Base-by-base conservation (phyloP, 2,888 invertebrate genomes). In the Limulus polyphemus region DNA sequence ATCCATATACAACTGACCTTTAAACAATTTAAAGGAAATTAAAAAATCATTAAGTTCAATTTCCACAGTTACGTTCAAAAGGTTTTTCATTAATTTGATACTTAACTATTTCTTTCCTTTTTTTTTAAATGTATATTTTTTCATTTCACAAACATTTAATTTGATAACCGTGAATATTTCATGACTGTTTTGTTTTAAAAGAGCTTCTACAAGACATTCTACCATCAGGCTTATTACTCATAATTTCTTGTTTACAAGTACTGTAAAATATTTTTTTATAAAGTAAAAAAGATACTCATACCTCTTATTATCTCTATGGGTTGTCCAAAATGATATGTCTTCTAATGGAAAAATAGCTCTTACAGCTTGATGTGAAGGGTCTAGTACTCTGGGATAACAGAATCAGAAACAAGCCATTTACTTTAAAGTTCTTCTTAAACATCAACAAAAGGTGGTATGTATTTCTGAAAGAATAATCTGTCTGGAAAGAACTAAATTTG, bases 311-410 rank as follows among this genome's bases (percentile, higher is more conserved):
- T 67, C 67, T 55, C 65, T 67, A 47, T 67, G 67, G 46, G 63
- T 63, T 49, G 67, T 67, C 67, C 67, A 67, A 62, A 67, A 67
- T 47, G 67, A 67, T 9, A 67, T 62, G 58, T 67, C 67, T 58
- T 67, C 67, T n/a, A 67, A 56, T 49, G 59, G 61, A 58, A 60
- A 67, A 10, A 57, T 46, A 14, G 64, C 64, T 61, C 63, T 52
- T 55, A 65, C 56, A 49, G 67, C 65, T 60, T 64, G 61, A 60
- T 65, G 67, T 47, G 64, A 64, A 50, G 67, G 65, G 60, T 67
- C 67, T 56, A 67, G 46, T 49, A 67, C 63, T 51, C 67, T 66
- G 47, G 11, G 11, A 52, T 16, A 57, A 51, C 14, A 16, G 16
- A 17, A 55, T 9, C 11, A 12, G 12, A n/a, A 55, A 10, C 32